Evolutionary conservation across 2,888 invertebrate genomes (phyloP).

Genomic region (Meganola albula): DNA sequence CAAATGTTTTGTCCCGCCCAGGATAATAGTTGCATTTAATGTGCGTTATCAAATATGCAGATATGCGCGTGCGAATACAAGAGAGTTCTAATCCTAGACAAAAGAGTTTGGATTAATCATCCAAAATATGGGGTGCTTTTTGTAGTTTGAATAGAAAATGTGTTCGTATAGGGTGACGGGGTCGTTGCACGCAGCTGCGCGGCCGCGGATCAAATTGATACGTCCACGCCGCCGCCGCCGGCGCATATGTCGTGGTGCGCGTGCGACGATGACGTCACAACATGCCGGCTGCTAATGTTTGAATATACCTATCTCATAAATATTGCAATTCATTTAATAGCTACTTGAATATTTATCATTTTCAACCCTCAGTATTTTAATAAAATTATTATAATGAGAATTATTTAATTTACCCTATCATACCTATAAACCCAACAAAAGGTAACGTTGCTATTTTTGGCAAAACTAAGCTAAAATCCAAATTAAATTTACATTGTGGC

Average conservation of each 20-base stretch:
- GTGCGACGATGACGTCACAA: constrained; percentile 49
- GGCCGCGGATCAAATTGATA: constrained; percentile 70
- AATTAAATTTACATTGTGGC: too few relatives aligned
- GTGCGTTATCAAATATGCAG: constrained; percentile 53
- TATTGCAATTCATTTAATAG: constrained; percentile 15
- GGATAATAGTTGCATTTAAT: constrained; percentile 52
- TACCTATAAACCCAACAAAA: too few relatives aligned
- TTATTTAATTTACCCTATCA: neutral
- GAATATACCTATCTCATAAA: constrained; percentile 29
- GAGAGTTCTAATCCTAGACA: constrained; percentile 57
- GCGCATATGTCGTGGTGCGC: constrained; percentile 51
- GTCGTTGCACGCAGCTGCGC: constrained; percentile 70
- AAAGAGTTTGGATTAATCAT: constrained; percentile 62
- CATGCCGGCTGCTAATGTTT: constrained; percentile 30
- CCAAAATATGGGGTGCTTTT: constrained; percentile 61
- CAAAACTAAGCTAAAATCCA: too few relatives aligned
- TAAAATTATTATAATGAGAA: neutral
- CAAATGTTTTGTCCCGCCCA: constrained; percentile 15
- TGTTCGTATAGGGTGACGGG: constrained; percentile 35
- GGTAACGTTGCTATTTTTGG: too few relatives aligned
- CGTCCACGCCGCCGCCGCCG: constrained; percentile 22
- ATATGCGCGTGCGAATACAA: constrained; percentile 56
- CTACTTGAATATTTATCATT: too few relatives aligned
- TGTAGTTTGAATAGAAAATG: constrained; percentile 28
- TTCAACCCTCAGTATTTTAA: too few relatives aligned